Percentiles rank a stretch among this genome's conserved stretches.
Evolutionary conservation across 1,140 invertebrate species (phyloP).

Genomic region (Bombus polaris): DNA sequence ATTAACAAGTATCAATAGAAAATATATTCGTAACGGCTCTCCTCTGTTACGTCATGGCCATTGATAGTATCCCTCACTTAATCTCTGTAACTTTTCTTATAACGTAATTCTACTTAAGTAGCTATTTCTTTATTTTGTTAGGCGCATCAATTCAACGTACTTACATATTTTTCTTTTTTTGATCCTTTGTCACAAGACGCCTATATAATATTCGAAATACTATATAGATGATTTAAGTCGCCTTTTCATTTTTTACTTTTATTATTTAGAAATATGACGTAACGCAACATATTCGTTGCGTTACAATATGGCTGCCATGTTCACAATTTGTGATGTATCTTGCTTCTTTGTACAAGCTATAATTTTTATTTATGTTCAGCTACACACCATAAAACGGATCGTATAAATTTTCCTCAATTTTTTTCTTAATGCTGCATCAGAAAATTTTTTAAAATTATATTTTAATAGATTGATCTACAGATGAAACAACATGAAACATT

Average conservation of each 20-base stretch:
- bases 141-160: constrained; percentile 43
- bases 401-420: neutral
- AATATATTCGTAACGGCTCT: constrained; percentile 71
- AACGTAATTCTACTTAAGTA: constrained; percentile 69
- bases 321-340: constrained; percentile 70
- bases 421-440: neutral
- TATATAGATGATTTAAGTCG: constrained; percentile 62
- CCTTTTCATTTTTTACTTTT: constrained; percentile 40
- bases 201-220: constrained; percentile 33
- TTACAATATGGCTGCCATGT: constrained; percentile 71
- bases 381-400: neutral
- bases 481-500: constrained; percentile 35
- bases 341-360: constrained; percentile 47
- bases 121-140: constrained; percentile 55
- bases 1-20: constrained; percentile 77
- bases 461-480: neutral
- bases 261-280: constrained; percentile 59
- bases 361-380: constrained; percentile 25
- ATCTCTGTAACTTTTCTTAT: constrained; percentile 60
- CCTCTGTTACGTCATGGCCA: constrained; percentile 53
- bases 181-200: constrained; percentile 21
- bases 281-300: constrained; percentile 44
- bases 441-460: constrained; percentile 30
- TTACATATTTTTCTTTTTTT: constrained; percentile 23
- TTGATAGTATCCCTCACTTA: constrained; percentile 50